Evolutionary conservation across 2,888 invertebrate genomes (phyloP), one percentile per base, ranked within the genome.

Genomic region (Melanotus villosus): DNA sequence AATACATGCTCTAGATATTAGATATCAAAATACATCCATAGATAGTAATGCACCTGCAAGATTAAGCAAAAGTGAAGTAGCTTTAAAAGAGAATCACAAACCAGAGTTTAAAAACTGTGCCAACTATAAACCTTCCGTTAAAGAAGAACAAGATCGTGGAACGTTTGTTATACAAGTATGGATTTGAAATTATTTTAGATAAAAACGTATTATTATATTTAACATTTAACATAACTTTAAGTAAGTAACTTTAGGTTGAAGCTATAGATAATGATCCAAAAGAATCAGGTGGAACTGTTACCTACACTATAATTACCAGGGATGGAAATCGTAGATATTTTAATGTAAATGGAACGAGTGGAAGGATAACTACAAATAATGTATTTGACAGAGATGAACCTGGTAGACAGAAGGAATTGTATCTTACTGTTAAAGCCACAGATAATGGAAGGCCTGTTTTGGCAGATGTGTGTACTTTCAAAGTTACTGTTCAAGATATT

Each of bases 391-490:
- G 97, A 75, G 98, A 98, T 82, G 95, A 96, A 80, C 97, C 97
- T 5, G 89, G 90, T 43, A 88, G 93, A 80, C 93, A 91, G 85
- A 96, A 91, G 85, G 95, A 92, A 86, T 90, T 88, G 70, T 95
- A 95, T 80, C 89, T 96, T 56, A 96, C 96, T 30, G 94, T 98
- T 5, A 91, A 95, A 82, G 98, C 96, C 0, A 94, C 93, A 67
- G 98, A 98, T 85, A 94, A 97, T 83, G 98, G 98, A 0, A 90
- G 91, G 75, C 96, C 97, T 0, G 92, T 93, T 52, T 86, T 98
- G 59, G 96, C 96, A 77, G 97, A 97, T 79, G 94, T 96, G 63
- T 98, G 98, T 85, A 96, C 96, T 3, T 94, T 98, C 83, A 94
- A 93, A 87, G 94, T 97, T 62, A 90, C 92, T 72, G 93, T 98